These are phyloP conservation scores for Alentia gelatinosa DNA, from an alignment of 2,888 invertebrate genomes.

Conservation along the genomic window DNA sequence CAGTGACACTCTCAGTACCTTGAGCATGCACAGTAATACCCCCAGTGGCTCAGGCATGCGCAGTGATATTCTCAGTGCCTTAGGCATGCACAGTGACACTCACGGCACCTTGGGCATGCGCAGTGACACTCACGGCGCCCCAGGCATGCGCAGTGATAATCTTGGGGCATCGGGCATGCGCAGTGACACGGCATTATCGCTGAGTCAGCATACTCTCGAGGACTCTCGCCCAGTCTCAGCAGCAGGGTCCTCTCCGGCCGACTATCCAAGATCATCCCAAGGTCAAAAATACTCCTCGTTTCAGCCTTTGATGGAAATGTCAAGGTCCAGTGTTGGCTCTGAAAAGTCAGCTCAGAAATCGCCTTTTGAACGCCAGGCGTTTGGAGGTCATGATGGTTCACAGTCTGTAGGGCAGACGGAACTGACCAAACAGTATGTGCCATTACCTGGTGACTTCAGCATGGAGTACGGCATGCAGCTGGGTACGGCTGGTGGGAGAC, in stretches of 20 bases:
- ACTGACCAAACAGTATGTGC: not conserved
- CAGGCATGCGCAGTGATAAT: not conserved
- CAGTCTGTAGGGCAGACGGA: not conserved
- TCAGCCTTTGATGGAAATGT: conserved; percentile 7
- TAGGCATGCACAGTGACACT: not conserved
- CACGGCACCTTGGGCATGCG: not conserved
- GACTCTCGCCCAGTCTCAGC: not conserved
- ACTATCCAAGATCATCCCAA: not conserved
- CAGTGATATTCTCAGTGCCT: not conserved
- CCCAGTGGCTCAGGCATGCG: not conserved
- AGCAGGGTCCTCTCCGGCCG: not conserved
- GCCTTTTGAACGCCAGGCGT: not conserved
- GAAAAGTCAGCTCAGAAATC: not conserved
- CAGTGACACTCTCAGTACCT: not conserved
- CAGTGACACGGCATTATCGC: not conserved
- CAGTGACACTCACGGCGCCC: not conserved
- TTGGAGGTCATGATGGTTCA: not conserved
- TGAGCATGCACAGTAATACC: not conserved
- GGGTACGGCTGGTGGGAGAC: not conserved
- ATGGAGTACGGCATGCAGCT: not conserved
- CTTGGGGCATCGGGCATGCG: not conserved
- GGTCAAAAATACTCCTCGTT: not conserved
- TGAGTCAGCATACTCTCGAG: not conserved
- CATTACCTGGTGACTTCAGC: not conserved
- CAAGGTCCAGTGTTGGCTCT: not conserved